A percentile compares a stretch with the other conserved stretches of the same genome.
Conservation (phyloP, 1,140 invertebrate genomes). For the Drosophila malerkotliana region DNA sequence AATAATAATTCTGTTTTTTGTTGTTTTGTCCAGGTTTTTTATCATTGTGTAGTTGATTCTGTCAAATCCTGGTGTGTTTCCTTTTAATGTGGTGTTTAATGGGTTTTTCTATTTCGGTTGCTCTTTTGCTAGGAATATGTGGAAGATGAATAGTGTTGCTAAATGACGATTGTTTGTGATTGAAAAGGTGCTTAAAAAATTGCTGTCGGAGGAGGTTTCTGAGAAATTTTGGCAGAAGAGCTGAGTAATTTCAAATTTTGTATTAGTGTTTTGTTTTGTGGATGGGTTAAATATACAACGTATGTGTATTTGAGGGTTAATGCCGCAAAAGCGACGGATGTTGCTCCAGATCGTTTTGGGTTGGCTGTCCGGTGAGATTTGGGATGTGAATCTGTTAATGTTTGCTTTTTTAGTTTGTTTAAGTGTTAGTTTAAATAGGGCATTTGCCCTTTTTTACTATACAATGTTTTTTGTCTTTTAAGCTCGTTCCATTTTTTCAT, state of each 20-base stretch:
- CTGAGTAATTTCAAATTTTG: conserved; percentile 14
- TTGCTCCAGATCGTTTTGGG: conserved; percentile 20
- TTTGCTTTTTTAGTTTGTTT: conserved; percentile 3
- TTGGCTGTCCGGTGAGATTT: conserved; percentile 11
- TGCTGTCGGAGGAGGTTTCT: background rate
- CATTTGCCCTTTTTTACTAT: conserved; percentile 17
- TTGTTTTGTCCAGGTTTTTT: conserved; percentile 5
- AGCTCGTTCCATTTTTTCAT: conserved; percentile 7
- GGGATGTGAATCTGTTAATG: conserved; percentile 1
- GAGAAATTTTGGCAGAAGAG: background rate
- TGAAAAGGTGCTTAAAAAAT: background rate
- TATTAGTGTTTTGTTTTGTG: conserved; percentile 9
- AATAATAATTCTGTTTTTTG: conserved; percentile 30
- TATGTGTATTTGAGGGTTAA: conserved; percentile 14
- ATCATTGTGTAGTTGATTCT: no score
- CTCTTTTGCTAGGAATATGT: conserved; percentile 23
- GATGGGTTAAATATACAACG: conserved; percentile 9
- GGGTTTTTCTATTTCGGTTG: conserved; percentile 31
- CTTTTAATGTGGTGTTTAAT: conserved; percentile 23
- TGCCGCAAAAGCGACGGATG: conserved; percentile 9
- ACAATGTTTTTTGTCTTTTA: conserved; percentile 14
- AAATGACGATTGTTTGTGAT: conserved; percentile 22
- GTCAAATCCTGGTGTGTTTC: conserved; percentile 13
- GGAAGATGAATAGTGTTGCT: conserved; percentile 1
- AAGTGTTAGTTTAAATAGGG: conserved; percentile 14